phyloP scores from a whole-genome alignment of 2,888 invertebrate genomes.

The Diogma glabrata region DNA sequence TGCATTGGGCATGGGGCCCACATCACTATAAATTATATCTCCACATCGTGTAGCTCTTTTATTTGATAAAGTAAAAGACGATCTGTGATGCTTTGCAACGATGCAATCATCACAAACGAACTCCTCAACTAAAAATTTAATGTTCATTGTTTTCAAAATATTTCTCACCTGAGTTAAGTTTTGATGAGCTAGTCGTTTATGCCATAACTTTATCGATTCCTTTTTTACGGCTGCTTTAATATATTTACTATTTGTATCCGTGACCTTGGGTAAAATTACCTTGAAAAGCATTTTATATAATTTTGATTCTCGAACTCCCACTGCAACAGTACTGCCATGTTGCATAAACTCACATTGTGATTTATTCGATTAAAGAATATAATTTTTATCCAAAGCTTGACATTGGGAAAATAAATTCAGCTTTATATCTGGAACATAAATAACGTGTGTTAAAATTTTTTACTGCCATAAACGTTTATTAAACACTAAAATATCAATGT shows the following conservation, averaged over 20 bases:
- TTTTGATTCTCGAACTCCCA: conserved; percentile 14
- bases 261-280: conserved; percentile 1
- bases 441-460: conserved; percentile 16
- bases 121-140: conserved; percentile 8
- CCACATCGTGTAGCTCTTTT: conserved; percentile 13
- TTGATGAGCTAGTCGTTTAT: conserved; percentile 15
- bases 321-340: conserved; percentile 13
- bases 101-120: conserved; percentile 16
- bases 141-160: conserved; percentile 13
- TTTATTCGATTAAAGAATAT: conserved; percentile 3
- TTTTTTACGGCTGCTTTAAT: not conserved
- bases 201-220: conserved; percentile 13
- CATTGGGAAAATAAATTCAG: conserved; percentile 14
- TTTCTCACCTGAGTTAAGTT: conserved; percentile 13
- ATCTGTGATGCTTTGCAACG: conserved; percentile 16
- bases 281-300: conserved; percentile 14
- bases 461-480: conserved; percentile 11
- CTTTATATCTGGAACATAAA: conserved; percentile 17
- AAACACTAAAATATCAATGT: conserved; percentile 16
- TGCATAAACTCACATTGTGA: conserved; percentile 14
- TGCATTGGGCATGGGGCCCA: conserved; percentile 19
- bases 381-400: conserved; percentile 12
- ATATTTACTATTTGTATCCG: not conserved
- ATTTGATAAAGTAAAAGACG: conserved; percentile 12
- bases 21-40: conserved; percentile 18